Conservation (phyloP, 2,113 vertebrate species). For the Callocephalon fimbriatum region DNA sequence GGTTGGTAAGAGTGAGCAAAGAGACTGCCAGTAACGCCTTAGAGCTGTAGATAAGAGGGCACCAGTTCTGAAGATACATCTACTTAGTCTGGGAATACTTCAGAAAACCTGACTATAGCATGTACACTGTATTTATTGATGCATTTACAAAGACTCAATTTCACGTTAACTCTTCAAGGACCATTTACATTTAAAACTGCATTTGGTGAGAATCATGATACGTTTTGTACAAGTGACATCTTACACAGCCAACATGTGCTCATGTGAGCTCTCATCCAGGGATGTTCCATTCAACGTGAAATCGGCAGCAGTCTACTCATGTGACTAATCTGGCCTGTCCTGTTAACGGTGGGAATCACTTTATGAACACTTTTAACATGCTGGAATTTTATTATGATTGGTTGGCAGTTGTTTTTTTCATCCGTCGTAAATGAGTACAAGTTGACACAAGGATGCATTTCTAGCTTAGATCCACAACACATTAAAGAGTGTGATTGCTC, state of each 20-base stretch:
- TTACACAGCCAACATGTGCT: constrained; percentile 23
- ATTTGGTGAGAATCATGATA: constrained; percentile 7
- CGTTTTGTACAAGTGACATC: constrained; percentile 36
- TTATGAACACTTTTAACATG: constrained; percentile 42
- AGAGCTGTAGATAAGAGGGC: not conserved
- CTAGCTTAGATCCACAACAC: constrained; percentile 72
- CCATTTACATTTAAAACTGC: constrained; percentile 48
- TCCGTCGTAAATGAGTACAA: constrained; percentile 46
- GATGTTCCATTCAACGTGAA: not conserved
- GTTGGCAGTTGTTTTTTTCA: constrained; percentile 34
- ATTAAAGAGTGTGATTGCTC: constrained; percentile 59
- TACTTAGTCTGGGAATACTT: constrained; percentile 46
- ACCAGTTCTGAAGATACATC: not conserved
- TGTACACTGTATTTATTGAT: constrained; percentile 66
- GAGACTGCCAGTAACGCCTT: not conserved
- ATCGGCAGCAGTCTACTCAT: not conserved
- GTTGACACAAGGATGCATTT: constrained; percentile 64
- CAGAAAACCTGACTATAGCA: constrained; percentile 63
- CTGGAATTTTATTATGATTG: constrained; percentile 64
- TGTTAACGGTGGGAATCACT: constrained; percentile 58
- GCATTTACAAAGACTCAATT: constrained; percentile 54
- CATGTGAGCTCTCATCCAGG: not conserved
- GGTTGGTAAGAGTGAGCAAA: not conserved
- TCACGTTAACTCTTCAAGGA: constrained; percentile 49
- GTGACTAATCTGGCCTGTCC: constrained; percentile 23